phyloP scores from a whole-genome alignment of 92 coral and sea anemone species.

The Palythoa grandiflora region DNA sequence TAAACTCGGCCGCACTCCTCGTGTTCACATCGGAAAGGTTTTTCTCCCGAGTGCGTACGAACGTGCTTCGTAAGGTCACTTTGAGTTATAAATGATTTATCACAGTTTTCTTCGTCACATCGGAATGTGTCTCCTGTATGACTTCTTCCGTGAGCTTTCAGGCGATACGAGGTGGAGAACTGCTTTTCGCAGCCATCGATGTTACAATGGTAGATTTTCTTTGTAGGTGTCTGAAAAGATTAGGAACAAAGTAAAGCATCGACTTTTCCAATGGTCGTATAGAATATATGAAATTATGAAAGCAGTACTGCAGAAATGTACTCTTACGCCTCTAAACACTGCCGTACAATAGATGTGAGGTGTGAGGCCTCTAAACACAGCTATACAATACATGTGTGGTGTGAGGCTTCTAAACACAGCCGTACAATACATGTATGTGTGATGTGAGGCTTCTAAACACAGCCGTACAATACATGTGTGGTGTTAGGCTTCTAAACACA shows the following conservation, averaged over 20 bases:
- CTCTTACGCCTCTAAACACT: too few relatives aligned
- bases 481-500: too few relatives aligned
- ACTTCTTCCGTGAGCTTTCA: constrained; percentile 97
- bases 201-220: constrained; percentile 93
- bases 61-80: constrained; percentile 97
- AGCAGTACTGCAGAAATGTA: too few relatives aligned
- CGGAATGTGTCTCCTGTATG: constrained; percentile 99
- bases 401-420: too few relatives aligned
- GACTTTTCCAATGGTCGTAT: too few relatives aligned
- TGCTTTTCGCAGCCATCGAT: constrained; percentile 97
- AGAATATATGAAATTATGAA: too few relatives aligned
- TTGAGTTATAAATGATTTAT: constrained; percentile 94
- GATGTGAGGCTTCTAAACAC: too few relatives aligned
- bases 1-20: constrained; percentile 96
- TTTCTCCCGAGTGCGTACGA: constrained; percentile 96
- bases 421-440: too few relatives aligned
- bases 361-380: too few relatives aligned
- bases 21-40: constrained; percentile 91
- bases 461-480: too few relatives aligned
- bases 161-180: constrained; percentile 96
- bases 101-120: constrained; percentile 92
- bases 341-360: too few relatives aligned
- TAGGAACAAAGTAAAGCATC: background rate
- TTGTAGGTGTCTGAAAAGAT: constrained; percentile 62
- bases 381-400: too few relatives aligned